Base-by-base conservation (phyloP, 2,113 vertebrate genomes). In the Amphilophus citrinellus region DNA sequence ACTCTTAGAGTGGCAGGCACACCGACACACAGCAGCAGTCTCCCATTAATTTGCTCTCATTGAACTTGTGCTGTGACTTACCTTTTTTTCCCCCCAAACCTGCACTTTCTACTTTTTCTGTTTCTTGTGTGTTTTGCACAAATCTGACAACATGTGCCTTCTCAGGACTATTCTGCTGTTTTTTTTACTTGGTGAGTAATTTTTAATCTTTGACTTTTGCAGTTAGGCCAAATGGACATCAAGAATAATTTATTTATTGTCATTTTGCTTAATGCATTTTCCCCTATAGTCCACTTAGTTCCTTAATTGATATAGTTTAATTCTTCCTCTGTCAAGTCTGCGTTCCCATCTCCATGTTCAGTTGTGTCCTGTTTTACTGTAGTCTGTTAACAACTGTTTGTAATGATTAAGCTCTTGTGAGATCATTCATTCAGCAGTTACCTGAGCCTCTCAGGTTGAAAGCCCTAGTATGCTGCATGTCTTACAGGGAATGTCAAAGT, bases 141-240 rank as follows among this genome's bases (percentile, higher is more conserved):
- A 79, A 86, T 61, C 85, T 91, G 86, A 81, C 86, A 94, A 42
- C 81, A 96, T 96, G 96, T 80, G 84, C 59, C 88, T 90, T 82
- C 87, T 91, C 56, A 79, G 73, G 79, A 82, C 68, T 32, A 61
- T 84, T 39, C 76, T 94, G 76, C 79, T 96, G 66, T 53, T 95
- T 30, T 57, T 71, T 32, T 32, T 93, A 17, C 80, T 89, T 39
- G 94, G 96, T 96, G 84, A 96, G 96, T 96, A 79, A 42, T 78
- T 80, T 73, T 24, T 7, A n/a, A 10, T 14, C 6, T 76, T 71
- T 59, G 1, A 15, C 13, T 58, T 44, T n/a, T 62, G 18, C 4
- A 63, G 18, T 56, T 11, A 7, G n/a, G 18, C 9, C 3, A 24
- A 60, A 15, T 20, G 1, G 10, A 56, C 7, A 20, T 20, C 1